A percentile compares a stretch with the other conserved stretches of the same genome.
phyloP scores from a whole-genome alignment of 2,113 vertebrate genomes.

The Festucalex cinctus region DNA sequence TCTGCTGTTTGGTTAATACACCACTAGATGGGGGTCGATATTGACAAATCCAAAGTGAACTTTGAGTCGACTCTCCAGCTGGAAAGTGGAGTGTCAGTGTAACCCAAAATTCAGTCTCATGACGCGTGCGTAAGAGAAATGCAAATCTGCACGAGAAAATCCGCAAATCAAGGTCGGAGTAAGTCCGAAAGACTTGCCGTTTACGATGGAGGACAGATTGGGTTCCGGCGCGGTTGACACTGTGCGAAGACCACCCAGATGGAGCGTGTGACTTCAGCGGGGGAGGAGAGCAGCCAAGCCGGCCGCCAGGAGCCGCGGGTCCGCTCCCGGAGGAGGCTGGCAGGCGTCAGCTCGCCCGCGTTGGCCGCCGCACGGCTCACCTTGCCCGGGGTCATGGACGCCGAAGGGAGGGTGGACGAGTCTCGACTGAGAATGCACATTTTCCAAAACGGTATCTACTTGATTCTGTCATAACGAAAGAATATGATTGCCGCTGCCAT shows the following conservation, averaged over 20 bases:
- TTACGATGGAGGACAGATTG: background rate
- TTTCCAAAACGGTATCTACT: constrained; percentile 70
- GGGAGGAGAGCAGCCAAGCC: constrained; percentile 7
- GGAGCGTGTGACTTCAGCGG: constrained; percentile 11
- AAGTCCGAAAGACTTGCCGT: background rate
- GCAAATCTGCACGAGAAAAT: background rate
- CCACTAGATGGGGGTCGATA: constrained; percentile 51
- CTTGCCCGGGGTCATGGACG: constrained; percentile 73
- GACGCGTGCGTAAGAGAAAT: constrained; percentile 25
- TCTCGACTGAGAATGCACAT: constrained; percentile 72
- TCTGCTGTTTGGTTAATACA: background rate
- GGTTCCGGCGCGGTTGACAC: constrained; percentile 1
- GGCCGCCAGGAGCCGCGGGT: background rate
- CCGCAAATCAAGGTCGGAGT: background rate
- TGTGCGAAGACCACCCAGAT: constrained; percentile 9
- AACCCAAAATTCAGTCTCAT: constrained; percentile 54
- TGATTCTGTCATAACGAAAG: background rate
- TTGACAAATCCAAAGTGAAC: constrained; percentile 6
- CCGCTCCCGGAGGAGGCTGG: constrained; percentile 32
- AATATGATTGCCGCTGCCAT: background rate
- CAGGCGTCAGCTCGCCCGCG: constrained; percentile 38
- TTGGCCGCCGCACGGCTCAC: constrained; percentile 47
- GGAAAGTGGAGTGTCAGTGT: constrained; percentile 44
- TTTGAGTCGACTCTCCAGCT: constrained; percentile 45
- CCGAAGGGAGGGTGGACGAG: constrained; percentile 76